Base-by-base conservation (phyloP, 2,113 vertebrate genomes). In the Callocephalon fimbriatum region DNA sequence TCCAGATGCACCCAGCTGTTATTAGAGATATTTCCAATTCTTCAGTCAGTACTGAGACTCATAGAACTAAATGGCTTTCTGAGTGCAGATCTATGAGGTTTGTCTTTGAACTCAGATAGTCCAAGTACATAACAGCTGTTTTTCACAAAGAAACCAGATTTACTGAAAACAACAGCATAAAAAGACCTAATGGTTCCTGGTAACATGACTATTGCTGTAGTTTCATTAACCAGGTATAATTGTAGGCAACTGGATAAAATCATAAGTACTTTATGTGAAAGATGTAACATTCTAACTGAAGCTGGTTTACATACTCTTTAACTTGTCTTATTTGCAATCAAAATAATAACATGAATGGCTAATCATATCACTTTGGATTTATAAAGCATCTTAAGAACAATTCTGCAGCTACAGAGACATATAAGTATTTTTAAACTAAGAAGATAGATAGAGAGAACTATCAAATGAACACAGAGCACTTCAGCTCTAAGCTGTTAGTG, bases 1-100 rank as follows among this genome's bases (percentile, higher is more conserved):
- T 97, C 97, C 98, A 98, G 98, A 98, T 98, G 98, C 90, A 93
- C 35, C 88, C 98, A 98, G 98, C 98, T 98, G 98, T 97, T 98
- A 95, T 79, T 56, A 76, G 90, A 88, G 82, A 86, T 96, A 95
- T 91, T 96, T 97, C 97, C 86, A 89, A 96, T 89, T 85, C 96
- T 83, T 59, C 50, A 47, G 61, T 92, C 92, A 68, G 90, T 17
- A 10, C 81, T 12, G 53, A 94, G 70, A 90, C 88, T 97, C 80
- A 62, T 4, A 96, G 94, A 96, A 95, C 81, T 81, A 56, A 96
- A 94, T 40, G 32, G 93, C 88, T 94, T 97, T 93, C 91, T 92
- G 74, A 93, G 61, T 80, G 56, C 38, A 85, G 91, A 95, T 86
- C 89, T 95, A 58, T 70, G 92, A 96, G 51, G 76, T 71, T 97